Percentiles rank a stretch among this genome's conserved stretches.
phyloP scores from a whole-genome alignment of 2,888 invertebrate genomes.

The Agrochola lota region DNA sequence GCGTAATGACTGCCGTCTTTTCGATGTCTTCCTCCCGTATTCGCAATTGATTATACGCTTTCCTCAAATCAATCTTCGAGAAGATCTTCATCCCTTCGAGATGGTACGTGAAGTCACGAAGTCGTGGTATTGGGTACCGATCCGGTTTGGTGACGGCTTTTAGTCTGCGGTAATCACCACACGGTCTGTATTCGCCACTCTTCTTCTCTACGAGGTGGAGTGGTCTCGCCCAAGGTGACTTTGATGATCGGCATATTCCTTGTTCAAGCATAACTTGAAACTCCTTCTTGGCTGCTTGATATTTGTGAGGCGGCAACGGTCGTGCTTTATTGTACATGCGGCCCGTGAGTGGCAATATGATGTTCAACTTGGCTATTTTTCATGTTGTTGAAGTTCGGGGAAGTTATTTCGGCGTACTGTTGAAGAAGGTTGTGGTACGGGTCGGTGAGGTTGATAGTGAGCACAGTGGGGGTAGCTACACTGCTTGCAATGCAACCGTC shows the following conservation, averaged over 20 bases:
- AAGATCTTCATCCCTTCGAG: not conserved
- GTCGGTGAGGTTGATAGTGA: too few relatives aligned
- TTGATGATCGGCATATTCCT: not conserved
- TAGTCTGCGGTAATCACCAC: not conserved
- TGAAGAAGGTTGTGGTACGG: too few relatives aligned
- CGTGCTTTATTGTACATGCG: too few relatives aligned
- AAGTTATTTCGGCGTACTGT: too few relatives aligned
- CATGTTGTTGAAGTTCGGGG: too few relatives aligned
- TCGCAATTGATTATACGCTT: not conserved
- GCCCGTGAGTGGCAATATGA: too few relatives aligned
- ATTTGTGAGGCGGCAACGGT: too few relatives aligned
- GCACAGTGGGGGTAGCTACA: too few relatives aligned
- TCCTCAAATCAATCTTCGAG: not conserved
- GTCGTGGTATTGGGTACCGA: not conserved
- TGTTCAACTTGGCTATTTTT: too few relatives aligned
- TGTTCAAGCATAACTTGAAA: not conserved
- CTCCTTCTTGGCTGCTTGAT: too few relatives aligned
- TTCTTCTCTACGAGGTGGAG: not conserved
- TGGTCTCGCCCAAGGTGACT: not conserved
- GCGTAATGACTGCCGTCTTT: conserved; percentile 2
- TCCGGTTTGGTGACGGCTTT: conserved; percentile 7
- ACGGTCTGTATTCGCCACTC: conserved; percentile 1
- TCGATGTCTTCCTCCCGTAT: not conserved
- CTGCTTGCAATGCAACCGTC: too few relatives aligned
- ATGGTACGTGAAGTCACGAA: not conserved